Evolutionary conservation across 2,113 vertebrate species (phyloP), one percentile per base, ranked within the genome.

Genomic region (Eublepharis macularius): DNA sequence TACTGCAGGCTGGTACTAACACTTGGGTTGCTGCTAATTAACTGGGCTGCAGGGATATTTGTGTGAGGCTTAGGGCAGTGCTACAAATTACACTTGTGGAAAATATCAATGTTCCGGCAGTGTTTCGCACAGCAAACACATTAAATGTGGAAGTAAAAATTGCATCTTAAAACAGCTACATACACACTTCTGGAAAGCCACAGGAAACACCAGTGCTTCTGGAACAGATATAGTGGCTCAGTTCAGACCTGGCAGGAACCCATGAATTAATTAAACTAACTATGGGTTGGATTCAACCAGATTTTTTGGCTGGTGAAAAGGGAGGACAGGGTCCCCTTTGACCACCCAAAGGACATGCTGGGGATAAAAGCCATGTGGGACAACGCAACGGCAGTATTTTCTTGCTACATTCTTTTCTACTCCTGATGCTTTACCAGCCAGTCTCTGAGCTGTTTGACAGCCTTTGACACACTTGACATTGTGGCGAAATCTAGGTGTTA

Each of bases 11-110:
- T 92, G 81, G 47, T 90, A 78, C 87, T 90, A 95, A 89, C 87
- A 91, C 73, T 81, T 69, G 68, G 82, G 47, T 76, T 94, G 87
- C 90, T 86, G 92, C 90, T 92, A 94, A 94, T 94, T 94, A 94
- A 91, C 93, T 87, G 92, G 78, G 65, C 32, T 92, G 77, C 85
- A 85, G 85, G 85, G 92, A 94, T 66, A 80, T 63, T 92, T 95
- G 76, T 90, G 74, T 86, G 83, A 93, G 86, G 90, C 89, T 90
- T 66, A 47, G 79, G 13, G 68, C 21, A 65, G 78, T 19, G 12
- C 43, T 66, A 32, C 29, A 12, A 9, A 6, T 34, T 47, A 65
- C 57, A 17, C 45, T 80, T 66, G 66, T 3, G 54, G 36, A 39
- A 57, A 73, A 54, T 39, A 29, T 26, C 14, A 11, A 7, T 32